These are phyloP conservation scores for Melanostigma gelatinosum DNA, from an alignment of 2,113 vertebrate genomes.

Conservation along the genomic window DNA sequence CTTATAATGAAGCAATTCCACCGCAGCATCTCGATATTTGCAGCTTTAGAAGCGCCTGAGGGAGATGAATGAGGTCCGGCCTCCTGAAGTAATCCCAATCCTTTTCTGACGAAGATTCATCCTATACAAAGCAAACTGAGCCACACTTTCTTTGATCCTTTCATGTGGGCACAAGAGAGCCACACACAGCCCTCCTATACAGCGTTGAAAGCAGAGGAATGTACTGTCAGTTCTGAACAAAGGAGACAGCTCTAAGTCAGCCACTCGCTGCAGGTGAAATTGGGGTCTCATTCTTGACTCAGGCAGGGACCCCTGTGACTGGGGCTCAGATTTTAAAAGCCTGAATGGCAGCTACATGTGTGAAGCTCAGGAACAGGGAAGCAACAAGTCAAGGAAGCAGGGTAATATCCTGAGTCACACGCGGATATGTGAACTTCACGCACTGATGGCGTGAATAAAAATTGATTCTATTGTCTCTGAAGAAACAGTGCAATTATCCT, in stretches of 20 bases:
- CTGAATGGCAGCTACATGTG: slow-evolving; percentile 36
- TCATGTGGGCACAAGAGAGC: slow-evolving; percentile 51
- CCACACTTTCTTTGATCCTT: slow-evolving; percentile 54
- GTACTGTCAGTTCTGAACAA: slow-evolving; percentile 55
- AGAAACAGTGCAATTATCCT: slow-evolving; percentile 58
- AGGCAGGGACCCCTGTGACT: slow-evolving; percentile 20
- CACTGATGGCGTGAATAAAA: slow-evolving; percentile 32
- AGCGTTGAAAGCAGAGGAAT: slow-evolving; percentile 40
- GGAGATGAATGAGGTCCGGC: slow-evolving; percentile 22
- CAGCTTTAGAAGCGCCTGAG: slow-evolving; percentile 11
- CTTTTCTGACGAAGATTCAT: slow-evolving; percentile 39
- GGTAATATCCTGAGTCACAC: slow-evolving; percentile 13
- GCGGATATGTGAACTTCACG: slow-evolving; percentile 15
- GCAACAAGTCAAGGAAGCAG: slow-evolving; percentile 26
- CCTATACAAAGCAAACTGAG: slow-evolving; percentile 53
- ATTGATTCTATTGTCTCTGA: slow-evolving; percentile 42
- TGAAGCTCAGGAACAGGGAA: slow-evolving; percentile 14
- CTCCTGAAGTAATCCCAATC: slow-evolving; percentile 58
- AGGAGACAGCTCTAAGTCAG: slow-evolving; percentile 65
- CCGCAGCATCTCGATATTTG: slow-evolving; percentile 5
- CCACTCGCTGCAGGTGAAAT: slow-evolving; percentile 57
- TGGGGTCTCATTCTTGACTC: slow-evolving; percentile 65
- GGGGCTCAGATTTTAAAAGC: slow-evolving; percentile 27
- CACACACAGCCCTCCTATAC: slow-evolving; percentile 39
- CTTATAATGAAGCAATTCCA: slow-evolving; percentile 5